phyloP scores from a whole-genome alignment of 2,797 vertebrate genomes.

The Trachops cirrhosus region DNA sequence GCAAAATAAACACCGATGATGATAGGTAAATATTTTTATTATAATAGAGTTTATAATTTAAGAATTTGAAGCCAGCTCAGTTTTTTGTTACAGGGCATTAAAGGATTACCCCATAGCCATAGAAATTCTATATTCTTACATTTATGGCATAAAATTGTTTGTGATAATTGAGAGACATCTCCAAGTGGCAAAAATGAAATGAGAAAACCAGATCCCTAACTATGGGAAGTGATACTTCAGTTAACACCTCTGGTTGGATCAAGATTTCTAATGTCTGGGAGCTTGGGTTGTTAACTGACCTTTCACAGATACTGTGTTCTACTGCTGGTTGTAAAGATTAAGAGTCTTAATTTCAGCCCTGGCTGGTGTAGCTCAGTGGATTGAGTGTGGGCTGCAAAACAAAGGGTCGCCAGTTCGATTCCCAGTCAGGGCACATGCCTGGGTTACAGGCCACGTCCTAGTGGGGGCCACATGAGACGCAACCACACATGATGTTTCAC shows the following conservation, averaged over 20 bases:
- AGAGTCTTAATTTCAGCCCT: background rate
- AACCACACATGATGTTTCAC: too few relatives aligned
- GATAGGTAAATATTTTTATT: background rate
- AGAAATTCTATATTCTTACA: background rate
- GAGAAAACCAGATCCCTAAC: background rate
- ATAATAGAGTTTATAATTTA: background rate
- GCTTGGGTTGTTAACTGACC: background rate
- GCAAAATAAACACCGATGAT: background rate
- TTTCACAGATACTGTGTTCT: background rate
- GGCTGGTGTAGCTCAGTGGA: too few relatives aligned
- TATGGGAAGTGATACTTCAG: background rate
- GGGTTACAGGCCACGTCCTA: too few relatives aligned
- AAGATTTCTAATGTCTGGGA: background rate
- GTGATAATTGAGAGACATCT: background rate
- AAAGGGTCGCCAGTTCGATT: too few relatives aligned
- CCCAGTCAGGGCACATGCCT: too few relatives aligned
- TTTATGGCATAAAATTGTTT: background rate
- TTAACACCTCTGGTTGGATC: background rate
- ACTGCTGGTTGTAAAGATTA: background rate
- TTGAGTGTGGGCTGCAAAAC: too few relatives aligned
- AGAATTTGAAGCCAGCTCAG: background rate
- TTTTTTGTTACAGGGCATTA: background rate
- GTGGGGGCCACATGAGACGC: too few relatives aligned
- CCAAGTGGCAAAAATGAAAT: background rate
- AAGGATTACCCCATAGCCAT: background rate